Percentiles rank a stretch among this genome's conserved stretches.
Conservation (phyloP, 2,113 vertebrate genomes). For the Aptenodytes forsteri region DNA sequence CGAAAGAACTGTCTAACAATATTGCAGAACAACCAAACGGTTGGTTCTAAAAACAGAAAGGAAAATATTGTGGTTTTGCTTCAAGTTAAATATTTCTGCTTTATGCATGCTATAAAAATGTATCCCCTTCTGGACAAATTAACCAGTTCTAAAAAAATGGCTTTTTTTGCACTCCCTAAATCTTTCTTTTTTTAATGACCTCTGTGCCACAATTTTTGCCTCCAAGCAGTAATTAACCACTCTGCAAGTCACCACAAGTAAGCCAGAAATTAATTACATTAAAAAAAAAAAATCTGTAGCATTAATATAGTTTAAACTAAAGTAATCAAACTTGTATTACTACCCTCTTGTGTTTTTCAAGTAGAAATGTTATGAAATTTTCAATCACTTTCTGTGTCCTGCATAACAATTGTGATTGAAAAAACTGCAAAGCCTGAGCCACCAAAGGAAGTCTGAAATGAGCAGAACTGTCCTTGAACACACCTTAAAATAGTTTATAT, state of each 20-base stretch:
- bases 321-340: background rate
- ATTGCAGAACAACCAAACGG: background rate
- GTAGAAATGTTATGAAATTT: conserved; percentile 29
- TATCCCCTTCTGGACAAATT: conserved; percentile 22
- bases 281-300: background rate
- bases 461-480: conserved; percentile 46
- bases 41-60: conserved; percentile 35
- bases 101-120: conserved; percentile 18
- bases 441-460: conserved; percentile 5
- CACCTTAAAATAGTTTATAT: conserved; percentile 3
- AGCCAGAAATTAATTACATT: background rate
- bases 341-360: conserved; percentile 9
- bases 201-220: background rate
- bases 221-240: conserved; percentile 48
- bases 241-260: conserved; percentile 36
- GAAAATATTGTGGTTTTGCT: conserved; percentile 12
- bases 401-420: conserved; percentile 1
- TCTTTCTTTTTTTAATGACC: conserved; percentile 16
- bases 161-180: conserved; percentile 37
- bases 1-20: background rate
- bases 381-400: background rate
- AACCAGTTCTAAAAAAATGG: background rate
- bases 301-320: conserved; percentile 26
- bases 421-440: background rate
- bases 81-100: conserved; percentile 43